phyloP scores from a whole-genome alignment of 2,888 invertebrate genomes.

The Melanostoma mellinum region DNA sequence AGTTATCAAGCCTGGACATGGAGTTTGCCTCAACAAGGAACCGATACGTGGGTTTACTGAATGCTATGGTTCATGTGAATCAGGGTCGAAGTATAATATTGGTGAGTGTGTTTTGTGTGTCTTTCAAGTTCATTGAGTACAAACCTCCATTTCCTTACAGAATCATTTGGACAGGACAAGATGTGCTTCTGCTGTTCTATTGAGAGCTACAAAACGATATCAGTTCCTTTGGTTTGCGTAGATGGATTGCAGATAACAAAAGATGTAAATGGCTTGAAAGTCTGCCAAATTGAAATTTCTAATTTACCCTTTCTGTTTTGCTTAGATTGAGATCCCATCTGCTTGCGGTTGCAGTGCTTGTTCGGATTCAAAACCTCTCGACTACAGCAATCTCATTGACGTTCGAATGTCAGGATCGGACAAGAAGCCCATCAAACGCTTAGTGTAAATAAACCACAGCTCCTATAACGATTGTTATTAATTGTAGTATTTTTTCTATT shows the following conservation, averaged over 20 bases:
- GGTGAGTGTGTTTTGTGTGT: constrained; percentile 82
- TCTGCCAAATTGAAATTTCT: background rate
- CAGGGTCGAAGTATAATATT: constrained; percentile 87
- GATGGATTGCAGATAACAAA: constrained; percentile 79
- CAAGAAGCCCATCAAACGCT: constrained; percentile 40
- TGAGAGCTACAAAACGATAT: constrained; percentile 77
- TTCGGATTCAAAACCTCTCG: constrained; percentile 71
- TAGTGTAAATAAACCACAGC: background rate
- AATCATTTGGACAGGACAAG: constrained; percentile 84
- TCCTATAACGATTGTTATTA: no score
- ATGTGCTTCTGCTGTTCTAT: constrained; percentile 85
- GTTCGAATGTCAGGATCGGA: constrained; percentile 51
- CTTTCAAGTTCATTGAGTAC: no score
- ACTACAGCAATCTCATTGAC: constrained; percentile 73
- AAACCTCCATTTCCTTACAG: constrained; percentile 77
- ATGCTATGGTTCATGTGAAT: constrained; percentile 88
- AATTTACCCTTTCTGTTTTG: background rate
- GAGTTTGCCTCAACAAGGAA: constrained; percentile 85
- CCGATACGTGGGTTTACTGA: constrained; percentile 86
- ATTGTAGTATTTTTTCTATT: no score
- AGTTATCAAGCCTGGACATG: constrained; percentile 82
- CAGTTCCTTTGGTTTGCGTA: constrained; percentile 81
- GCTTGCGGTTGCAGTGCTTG: constrained; percentile 78
- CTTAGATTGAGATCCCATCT: constrained; percentile 78
- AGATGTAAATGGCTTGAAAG: constrained; percentile 65